Conservation (phyloP, 2,888 invertebrate genomes). For the Machimus rusticus region DNA sequence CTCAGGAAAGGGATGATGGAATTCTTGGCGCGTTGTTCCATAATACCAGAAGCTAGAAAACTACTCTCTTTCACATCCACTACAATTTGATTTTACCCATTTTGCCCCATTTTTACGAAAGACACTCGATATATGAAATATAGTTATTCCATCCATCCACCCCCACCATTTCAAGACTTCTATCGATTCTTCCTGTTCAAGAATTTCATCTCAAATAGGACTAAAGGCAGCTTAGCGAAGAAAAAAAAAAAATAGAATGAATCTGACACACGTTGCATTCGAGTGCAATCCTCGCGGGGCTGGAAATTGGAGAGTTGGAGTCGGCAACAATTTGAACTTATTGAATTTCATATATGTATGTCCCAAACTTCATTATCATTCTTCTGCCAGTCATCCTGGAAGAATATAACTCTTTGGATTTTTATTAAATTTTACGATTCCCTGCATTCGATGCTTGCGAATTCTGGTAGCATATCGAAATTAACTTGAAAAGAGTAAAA, state of each 20-base stretch:
- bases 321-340: background rate
- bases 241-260: background rate
- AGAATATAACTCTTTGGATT: background rate
- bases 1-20: background rate
- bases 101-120: background rate
- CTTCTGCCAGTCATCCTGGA: background rate
- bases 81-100: constrained; percentile 22
- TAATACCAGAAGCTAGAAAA: background rate
- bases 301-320: background rate
- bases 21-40: background rate
- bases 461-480: background rate
- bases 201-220: background rate
- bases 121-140: constrained; percentile 23
- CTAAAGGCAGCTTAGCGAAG: background rate
- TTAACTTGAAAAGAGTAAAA: background rate
- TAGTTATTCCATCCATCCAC: background rate
- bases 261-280: background rate
- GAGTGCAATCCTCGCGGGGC: background rate
- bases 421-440: background rate
- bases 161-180: background rate
- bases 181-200: background rate
- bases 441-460: background rate
- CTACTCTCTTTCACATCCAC: background rate
- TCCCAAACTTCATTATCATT: background rate
- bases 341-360: background rate